Evolutionary conservation across 37 sponge, comb jelly and placozoan genomes (phyloP).

Genomic region (Halisarca cf. caerulea): DNA sequence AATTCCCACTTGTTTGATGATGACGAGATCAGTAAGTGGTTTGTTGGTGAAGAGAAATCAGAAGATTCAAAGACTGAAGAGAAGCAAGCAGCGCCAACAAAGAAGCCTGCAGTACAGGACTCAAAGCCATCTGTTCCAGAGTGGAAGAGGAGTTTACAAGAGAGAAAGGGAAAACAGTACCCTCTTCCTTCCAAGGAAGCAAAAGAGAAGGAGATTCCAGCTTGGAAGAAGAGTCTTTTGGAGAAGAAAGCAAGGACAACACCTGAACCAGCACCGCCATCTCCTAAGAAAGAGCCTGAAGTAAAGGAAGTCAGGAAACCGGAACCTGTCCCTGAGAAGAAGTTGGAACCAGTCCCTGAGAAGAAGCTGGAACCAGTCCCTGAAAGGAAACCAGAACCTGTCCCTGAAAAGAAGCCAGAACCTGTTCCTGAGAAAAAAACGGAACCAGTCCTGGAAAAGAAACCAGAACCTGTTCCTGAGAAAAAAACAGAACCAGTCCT

Average conservation of each 20-base stretch:
- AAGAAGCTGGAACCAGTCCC: no score
- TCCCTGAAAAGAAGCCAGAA: slow-evolving; percentile 1
- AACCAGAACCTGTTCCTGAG: no score
- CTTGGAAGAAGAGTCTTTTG: slow-evolving; percentile 3
- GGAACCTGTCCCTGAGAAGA: no score
- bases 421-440: no score
- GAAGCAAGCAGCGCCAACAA: no score
- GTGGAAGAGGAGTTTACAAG: slow-evolving; percentile 61
- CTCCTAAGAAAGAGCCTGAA: no score
- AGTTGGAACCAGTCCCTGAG: no score
- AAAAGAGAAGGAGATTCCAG: background rate
- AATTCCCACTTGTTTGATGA: slow-evolving; percentile 15
- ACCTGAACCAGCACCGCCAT: background rate
- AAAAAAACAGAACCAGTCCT: no score
- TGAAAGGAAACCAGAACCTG: slow-evolving; percentile 9
- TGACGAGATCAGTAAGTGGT: background rate
- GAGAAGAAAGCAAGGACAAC: background rate
- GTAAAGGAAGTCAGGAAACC: no score
- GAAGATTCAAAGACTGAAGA: no score
- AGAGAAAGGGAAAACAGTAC: slow-evolving; percentile 17
- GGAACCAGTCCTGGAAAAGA: no score
- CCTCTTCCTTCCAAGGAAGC: background rate
- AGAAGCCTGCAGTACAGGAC: no score
- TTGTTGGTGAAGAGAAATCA: background rate
- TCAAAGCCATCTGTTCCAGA: slow-evolving; percentile 42